Conservation (phyloP, 1,140 invertebrate genomes). For the Drosophila nigrodunni region DNA sequence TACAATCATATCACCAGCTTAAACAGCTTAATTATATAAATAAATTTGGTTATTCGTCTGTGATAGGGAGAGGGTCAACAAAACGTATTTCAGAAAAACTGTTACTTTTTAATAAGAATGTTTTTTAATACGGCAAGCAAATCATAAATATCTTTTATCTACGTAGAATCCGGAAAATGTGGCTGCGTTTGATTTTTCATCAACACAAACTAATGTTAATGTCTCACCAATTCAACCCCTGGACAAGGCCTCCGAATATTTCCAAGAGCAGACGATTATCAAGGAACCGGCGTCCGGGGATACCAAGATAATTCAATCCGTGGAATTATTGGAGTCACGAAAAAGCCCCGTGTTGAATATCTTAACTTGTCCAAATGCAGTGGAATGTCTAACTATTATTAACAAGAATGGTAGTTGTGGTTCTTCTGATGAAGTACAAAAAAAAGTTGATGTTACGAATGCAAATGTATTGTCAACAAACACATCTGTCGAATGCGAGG, state of each 20-base stretch:
- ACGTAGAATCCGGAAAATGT: constrained; percentile 88
- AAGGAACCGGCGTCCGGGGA: constrained; percentile 36
- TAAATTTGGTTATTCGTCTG: too few relatives aligned
- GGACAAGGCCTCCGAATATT: constrained; percentile 69
- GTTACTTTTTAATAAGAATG: too few relatives aligned
- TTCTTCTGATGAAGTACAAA: constrained; percentile 21
- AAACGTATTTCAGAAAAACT: too few relatives aligned
- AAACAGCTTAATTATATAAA: too few relatives aligned
- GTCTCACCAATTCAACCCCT: constrained; percentile 62
- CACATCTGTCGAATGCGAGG: constrained; percentile 1
- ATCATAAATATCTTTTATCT: constrained; percentile 23
- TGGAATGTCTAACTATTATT: constrained; percentile 11
- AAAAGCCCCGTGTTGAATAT: constrained; percentile 2
- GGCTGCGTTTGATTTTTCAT: constrained; percentile 90
- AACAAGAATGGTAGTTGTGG: constrained; percentile 14
- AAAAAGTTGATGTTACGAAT: constrained; percentile 35
- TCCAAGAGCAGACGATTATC: constrained; percentile 59
- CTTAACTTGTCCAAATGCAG: constrained; percentile 4
- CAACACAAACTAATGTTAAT: constrained; percentile 87
- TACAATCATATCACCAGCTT: too few relatives aligned
- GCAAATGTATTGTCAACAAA: constrained; percentile 11
- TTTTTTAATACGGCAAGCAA: too few relatives aligned
- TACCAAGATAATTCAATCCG: constrained; percentile 38
- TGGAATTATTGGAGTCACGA: constrained; percentile 22
- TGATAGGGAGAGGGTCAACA: too few relatives aligned